Evolutionary conservation across 1,140 invertebrate species (phyloP).

Genomic region (Nymphalis io): DNA sequence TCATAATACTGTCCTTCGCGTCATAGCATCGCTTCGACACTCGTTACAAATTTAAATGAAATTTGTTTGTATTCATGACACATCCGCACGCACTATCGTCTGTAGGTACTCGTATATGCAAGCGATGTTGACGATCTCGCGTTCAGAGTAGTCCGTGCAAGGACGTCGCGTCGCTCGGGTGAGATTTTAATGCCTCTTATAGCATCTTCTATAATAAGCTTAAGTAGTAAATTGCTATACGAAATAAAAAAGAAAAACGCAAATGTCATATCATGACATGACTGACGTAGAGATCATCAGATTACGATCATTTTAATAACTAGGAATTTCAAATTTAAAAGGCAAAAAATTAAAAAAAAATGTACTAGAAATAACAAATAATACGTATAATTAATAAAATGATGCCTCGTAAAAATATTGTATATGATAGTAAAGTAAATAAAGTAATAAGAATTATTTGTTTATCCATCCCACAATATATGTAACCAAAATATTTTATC

Average conservation of each 20-base stretch:
- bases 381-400: too few species aligned
- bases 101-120: constrained; percentile 51
- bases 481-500: constrained; percentile 29
- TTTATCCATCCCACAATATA: constrained; percentile 37
- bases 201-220: background rate
- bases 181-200: background rate
- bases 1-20: constrained; percentile 50
- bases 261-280: too few species aligned
- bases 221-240: background rate
- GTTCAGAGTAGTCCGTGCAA: constrained; percentile 53
- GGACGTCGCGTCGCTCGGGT: constrained; percentile 40
- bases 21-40: constrained; percentile 38
- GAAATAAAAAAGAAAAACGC: constrained; percentile 23
- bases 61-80: constrained; percentile 72
- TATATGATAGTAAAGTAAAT: constrained; percentile 6
- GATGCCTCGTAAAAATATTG: too few species aligned
- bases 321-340: too few species aligned
- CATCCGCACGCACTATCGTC: constrained; percentile 48
- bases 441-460: constrained; percentile 37
- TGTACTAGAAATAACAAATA: too few species aligned
- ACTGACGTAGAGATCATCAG: too few species aligned
- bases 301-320: too few species aligned
- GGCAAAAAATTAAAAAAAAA: too few species aligned
- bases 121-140: constrained; percentile 57
- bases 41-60: constrained; percentile 67